Conservation (phyloP, 2,888 invertebrate species). For the Andrena trimmerana region DNA sequence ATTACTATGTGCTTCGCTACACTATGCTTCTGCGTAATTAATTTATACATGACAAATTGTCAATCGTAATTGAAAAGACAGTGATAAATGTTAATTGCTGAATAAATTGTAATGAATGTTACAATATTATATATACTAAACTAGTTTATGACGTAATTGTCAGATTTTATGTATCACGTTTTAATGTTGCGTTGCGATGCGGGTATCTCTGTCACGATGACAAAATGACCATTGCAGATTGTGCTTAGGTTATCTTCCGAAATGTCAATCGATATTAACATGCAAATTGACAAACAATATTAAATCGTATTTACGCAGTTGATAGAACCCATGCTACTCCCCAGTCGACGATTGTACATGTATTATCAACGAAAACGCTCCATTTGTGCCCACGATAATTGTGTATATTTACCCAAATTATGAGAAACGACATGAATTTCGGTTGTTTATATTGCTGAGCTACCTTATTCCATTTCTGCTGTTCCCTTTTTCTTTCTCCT, state of each 20-base stretch:
- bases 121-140: no score
- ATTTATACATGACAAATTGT: background rate
- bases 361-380: constrained; percentile 22
- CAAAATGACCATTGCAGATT: constrained; percentile 4
- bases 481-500: no score
- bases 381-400: background rate
- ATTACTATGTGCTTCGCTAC: background rate
- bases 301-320: constrained; percentile 20
- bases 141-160: background rate
- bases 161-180: background rate
- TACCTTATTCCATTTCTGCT: no score
- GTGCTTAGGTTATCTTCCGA: constrained; percentile 14
- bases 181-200: background rate
- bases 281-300: constrained; percentile 5
- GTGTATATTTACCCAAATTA: no score
- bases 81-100: no score
- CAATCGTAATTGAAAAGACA: background rate
- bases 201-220: background rate
- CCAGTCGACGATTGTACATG: constrained; percentile 2
- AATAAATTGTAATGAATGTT: no score
- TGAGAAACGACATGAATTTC: no score
- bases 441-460: no score
- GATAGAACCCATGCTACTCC: background rate
- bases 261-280: constrained; percentile 9
- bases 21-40: background rate